Base-by-base conservation (phyloP, 35 echinoderm and acorn worm species). In the Heliocidaris tuberculata region DNA sequence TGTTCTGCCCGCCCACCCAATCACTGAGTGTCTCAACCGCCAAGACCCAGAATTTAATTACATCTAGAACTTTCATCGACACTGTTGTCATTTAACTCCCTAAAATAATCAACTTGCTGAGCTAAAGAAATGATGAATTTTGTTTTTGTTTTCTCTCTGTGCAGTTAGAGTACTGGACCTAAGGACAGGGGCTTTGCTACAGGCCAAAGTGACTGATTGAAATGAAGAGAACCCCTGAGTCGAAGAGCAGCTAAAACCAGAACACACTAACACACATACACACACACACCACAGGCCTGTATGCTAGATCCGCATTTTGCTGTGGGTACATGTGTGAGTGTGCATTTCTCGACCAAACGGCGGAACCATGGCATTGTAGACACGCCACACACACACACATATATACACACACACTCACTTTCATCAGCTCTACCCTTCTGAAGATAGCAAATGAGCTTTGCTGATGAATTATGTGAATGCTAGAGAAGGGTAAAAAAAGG, bases 381-480 rank as follows among this genome's bases (percentile, higher is more conserved):
- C 17, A 30, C 29, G 12, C 31, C 32, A 89, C 87, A 89, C 87
- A 9, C 19, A 31, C 87, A 47, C 19, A 35, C 86, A 35, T 30
- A 88, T 30, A 88, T 30, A 9, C 27, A 89, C 9, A 89, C 87
- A 89, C 87, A 89, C 15, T 13, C 87, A 48, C 87, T 32, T 32
- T 47, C 30, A 89, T 32, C 87, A 89, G 87, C 13, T n/a, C 87
- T 47, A 89, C 87, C 31, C n/a, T 48, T 50, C 47, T 59, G 47
- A 59, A 32, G 50, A 93, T 52, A 49, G 91, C 91, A 93, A 93
- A 93, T 93, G 91, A 93, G 91, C 91, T 93, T 48, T 24, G 48
- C 91, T 93, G 91, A 49, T 93, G 91, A 93, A 93, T 93, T 52
- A 93, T 93, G 91, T 93, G 91, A 52, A 48, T n/a, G 91, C 17